phyloP scores from a whole-genome alignment of 2,888 invertebrate species.

The Drosophila melanosoma region DNA sequence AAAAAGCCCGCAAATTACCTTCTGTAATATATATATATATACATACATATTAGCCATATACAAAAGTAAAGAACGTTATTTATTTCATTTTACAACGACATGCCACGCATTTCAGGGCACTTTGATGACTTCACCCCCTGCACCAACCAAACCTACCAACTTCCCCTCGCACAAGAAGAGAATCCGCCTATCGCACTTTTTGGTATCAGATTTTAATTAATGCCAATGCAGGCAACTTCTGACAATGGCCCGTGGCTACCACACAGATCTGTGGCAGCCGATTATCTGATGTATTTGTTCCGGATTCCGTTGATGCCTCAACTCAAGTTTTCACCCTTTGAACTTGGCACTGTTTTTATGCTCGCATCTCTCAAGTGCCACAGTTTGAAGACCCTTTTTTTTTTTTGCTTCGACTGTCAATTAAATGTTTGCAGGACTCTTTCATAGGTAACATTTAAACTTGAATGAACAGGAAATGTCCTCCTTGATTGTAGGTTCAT shows the following conservation, averaged over 20 bases:
- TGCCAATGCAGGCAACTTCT: slow-evolving; percentile 29
- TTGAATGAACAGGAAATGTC: not conserved
- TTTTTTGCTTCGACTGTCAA: slow-evolving; percentile 11
- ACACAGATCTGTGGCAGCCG: slow-evolving; percentile 33
- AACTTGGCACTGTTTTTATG: slow-evolving; percentile 2
- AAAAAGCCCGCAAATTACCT: slow-evolving; percentile 52
- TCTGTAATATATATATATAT: slow-evolving; percentile 3
- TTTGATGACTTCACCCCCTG: slow-evolving; percentile 21
- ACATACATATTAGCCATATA: slow-evolving; percentile 3
- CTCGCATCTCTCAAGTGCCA: slow-evolving; percentile 12
- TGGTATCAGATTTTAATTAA: slow-evolving; percentile 65
- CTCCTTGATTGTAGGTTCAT: not conserved
- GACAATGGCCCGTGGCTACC: slow-evolving; percentile 18
- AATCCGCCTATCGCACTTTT: slow-evolving; percentile 25
- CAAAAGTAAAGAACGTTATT: slow-evolving; percentile 47
- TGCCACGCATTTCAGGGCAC: slow-evolving; percentile 46
- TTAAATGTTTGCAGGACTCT: slow-evolving; percentile 8
- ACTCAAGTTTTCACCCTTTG: not conserved
- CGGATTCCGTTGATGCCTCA: not conserved
- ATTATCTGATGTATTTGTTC: slow-evolving; percentile 7
- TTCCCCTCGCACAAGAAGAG: not conserved
- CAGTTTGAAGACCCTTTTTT: slow-evolving; percentile 2
- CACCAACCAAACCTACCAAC: not conserved
- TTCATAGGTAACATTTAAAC: not conserved
- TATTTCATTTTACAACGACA: slow-evolving; percentile 35